Evolutionary conservation across 2,113 vertebrate species (phyloP).

Genomic region (Uropsilus gracilis): DNA sequence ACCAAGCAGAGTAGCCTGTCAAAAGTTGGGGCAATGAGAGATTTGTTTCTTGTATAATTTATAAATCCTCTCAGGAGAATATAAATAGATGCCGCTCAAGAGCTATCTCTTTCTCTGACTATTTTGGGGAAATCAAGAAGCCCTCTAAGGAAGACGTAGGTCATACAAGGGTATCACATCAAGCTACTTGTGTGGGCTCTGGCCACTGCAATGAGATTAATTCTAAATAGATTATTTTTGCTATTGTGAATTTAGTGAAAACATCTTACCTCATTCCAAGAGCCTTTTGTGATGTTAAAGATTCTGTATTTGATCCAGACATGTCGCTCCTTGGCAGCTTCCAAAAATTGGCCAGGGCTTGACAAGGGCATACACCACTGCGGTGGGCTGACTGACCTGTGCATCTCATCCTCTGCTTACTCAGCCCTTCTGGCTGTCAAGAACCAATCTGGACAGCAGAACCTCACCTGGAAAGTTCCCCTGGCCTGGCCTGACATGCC

Average conservation of each 20-base stretch:
- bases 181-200: not conserved
- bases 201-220: not conserved
- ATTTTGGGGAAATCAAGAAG: not conserved
- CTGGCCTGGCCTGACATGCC: not conserved
- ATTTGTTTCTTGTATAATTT: conserved; percentile 56
- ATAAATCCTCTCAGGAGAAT: conserved; percentile 60
- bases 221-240: not conserved
- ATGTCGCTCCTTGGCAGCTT: not conserved
- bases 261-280: not conserved
- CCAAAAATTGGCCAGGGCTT: not conserved
- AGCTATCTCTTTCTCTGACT: conserved; percentile 23
- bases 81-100: conserved; percentile 54
- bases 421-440: not conserved
- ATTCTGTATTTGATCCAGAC: not conserved
- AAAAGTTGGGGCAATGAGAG: conserved; percentile 41
- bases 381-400: accelerated
- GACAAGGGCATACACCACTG: accelerated
- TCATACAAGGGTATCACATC: not conserved
- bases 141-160: not conserved
- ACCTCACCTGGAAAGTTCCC: not conserved
- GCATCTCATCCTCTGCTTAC: not conserved
- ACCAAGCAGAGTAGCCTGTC: conserved; percentile 51
- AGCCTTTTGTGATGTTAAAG: not conserved
- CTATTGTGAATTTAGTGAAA: not conserved
- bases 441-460: not conserved